phyloP scores from a whole-genome alignment of 2,797 vertebrate genomes.

The Iguana delicatissima region DNA sequence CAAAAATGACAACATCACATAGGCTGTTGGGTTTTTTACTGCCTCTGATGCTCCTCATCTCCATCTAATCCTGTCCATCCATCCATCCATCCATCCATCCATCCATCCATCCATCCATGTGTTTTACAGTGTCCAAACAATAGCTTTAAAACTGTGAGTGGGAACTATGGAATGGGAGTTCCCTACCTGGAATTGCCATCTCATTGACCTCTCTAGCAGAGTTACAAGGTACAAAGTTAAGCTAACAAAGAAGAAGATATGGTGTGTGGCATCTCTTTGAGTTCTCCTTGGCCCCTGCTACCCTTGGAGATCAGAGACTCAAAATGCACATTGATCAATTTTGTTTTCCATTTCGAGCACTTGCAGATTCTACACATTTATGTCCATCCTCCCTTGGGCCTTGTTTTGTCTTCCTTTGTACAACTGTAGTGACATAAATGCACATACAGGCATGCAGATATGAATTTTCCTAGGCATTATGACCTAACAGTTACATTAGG shows the following conservation, averaged over 20 bases:
- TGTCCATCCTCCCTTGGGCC: background rate
- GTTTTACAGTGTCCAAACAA: background rate
- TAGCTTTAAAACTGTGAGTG: background rate
- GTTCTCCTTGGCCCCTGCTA: constrained; percentile 17
- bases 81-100: too few species aligned
- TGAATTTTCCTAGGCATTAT: background rate
- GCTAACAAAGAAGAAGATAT: background rate
- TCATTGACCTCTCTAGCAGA: background rate
- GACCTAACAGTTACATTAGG: background rate
- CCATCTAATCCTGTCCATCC: too few species aligned
- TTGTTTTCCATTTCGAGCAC: background rate
- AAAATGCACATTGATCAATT: background rate
- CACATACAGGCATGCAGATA: background rate
- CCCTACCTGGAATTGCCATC: too few species aligned
- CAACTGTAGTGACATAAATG: background rate
- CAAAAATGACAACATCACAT: too few species aligned
- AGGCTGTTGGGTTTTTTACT: too few species aligned
- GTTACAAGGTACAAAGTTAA: too few species aligned
- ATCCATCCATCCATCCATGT: too few species aligned
- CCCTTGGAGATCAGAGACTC: background rate
- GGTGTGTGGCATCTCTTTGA: background rate
- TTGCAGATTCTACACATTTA: constrained; percentile 14
- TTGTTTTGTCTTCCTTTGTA: background rate
- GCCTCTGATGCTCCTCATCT: too few species aligned
- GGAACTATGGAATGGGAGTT: too few species aligned